Evolutionary conservation across 2,797 vertebrate species (phyloP), one percentile per base, ranked within the genome.

Genomic region (Dendrocincla tyrannina): DNA sequence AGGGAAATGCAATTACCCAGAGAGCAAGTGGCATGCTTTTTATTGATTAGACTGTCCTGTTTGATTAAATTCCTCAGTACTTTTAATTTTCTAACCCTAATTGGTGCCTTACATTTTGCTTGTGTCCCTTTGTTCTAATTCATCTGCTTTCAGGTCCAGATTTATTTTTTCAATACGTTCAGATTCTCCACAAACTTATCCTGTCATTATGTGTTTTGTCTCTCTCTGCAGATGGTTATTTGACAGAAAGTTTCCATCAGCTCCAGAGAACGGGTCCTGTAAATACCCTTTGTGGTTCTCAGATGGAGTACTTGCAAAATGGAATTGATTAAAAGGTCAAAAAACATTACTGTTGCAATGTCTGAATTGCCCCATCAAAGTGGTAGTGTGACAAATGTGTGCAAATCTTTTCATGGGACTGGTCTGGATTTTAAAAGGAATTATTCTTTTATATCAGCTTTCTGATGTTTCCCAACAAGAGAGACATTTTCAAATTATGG

Each of bases 31-130:
- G 91, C 68, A 76, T 91, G 59, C 83, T 96, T 97, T 97, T 96
- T 96, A 97, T 97, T 97, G 97, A 98, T 98, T 97, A 97, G 95
- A 95, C 95, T 97, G 97, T 97, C 96, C 78, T 87, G 69, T 96
- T 96, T 95, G 91, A 98, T 97, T 97, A 97, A 96, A 91, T 94
- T 98, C 95, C 95, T 97, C 64, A 52, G 74, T 86, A 90, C 85
- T 96, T 96, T 94, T 97, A 95, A 96, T 97, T 97, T 96, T 82
- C 52, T 86, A 63, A 77, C 63, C 92, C 63, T 91, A 96, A 91
- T 96, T 96, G 58, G 89, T 96, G 92, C 89, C 95, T 95, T 96
- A 94, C 77, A 85, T 96, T 88, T 95, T 97, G 83, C 81, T 85
- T 67, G 88, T 23, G 85, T 88, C 62, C 53, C 92, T 97, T 97